Conservation (phyloP, 2,113 vertebrate genomes). For the Candoia aspera region DNA sequence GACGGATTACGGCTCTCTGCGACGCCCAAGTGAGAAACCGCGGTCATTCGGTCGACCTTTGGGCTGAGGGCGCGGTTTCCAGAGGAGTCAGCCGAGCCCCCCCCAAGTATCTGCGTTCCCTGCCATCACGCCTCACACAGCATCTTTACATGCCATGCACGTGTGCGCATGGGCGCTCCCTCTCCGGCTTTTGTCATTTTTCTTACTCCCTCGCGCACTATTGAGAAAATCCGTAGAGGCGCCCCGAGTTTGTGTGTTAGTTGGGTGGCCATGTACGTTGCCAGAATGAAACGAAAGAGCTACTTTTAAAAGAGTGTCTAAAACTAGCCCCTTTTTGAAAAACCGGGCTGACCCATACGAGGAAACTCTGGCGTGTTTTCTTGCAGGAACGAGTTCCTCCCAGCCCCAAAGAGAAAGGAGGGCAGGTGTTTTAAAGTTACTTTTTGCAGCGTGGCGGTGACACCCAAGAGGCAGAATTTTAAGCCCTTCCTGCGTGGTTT, state of each 20-base stretch:
- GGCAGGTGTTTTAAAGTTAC: too few relatives aligned
- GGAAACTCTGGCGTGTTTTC: too few relatives aligned
- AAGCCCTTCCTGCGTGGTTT: too few relatives aligned
- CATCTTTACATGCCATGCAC: neutral
- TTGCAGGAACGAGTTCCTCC: too few relatives aligned
- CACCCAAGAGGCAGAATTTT: too few relatives aligned
- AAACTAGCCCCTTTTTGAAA: too few relatives aligned
- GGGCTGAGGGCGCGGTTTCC: neutral
- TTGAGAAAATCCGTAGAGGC: neutral
- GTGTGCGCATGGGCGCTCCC: too few relatives aligned
- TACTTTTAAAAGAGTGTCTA: too few relatives aligned
- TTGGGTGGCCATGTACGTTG: neutral
- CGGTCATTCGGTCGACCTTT: neutral
- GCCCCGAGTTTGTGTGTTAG: neutral
- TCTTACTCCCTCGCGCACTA: neutral
- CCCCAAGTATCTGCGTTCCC: neutral
- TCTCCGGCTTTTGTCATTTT: neutral
- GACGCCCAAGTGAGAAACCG: conserved; percentile 80
- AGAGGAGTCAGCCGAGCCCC: neutral
- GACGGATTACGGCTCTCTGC: conserved; percentile 83
- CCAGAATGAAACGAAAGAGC: neutral
- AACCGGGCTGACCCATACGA: too few relatives aligned
- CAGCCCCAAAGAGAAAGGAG: too few relatives aligned
- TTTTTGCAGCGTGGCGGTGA: too few relatives aligned
- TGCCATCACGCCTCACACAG: neutral